These are phyloP conservation scores for Huso huso DNA, from an alignment of 2,797 vertebrate species.

Conservation along the genomic window DNA sequence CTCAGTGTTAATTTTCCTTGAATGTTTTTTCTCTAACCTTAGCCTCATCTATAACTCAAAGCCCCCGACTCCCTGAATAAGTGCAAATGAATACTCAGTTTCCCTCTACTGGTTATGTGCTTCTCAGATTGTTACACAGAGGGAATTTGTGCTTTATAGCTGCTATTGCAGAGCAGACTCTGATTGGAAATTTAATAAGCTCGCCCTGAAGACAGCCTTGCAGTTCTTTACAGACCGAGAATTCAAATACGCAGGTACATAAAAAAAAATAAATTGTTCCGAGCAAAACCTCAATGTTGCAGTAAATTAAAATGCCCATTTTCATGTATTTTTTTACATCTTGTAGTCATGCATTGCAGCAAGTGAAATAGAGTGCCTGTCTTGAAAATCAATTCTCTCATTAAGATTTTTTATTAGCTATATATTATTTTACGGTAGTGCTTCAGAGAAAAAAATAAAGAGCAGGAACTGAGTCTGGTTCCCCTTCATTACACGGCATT, in stretches of 20 bases:
- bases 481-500: slow-evolving; percentile 37
- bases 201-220: slow-evolving; percentile 32
- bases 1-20: slow-evolving; percentile 20
- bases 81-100: slow-evolving; percentile 50
- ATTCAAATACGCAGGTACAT: not conserved
- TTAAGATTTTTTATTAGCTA: slow-evolving; percentile 44
- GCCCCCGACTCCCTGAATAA: slow-evolving; percentile 47
- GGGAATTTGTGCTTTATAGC: slow-evolving; percentile 51
- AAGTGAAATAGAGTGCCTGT: slow-evolving; percentile 9
- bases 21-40: slow-evolving; percentile 33
- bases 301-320: slow-evolving; percentile 50
- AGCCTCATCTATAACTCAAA: slow-evolving; percentile 28
- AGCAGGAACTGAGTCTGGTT: slow-evolving; percentile 22
- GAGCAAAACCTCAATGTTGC: slow-evolving; percentile 31
- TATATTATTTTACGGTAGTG: slow-evolving; percentile 31
- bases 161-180: slow-evolving; percentile 43
- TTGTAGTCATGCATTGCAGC: slow-evolving; percentile 7
- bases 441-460: slow-evolving; percentile 36
- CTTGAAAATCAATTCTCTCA: slow-evolving; percentile 49
- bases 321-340: slow-evolving; percentile 26
- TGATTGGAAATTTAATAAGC: slow-evolving; percentile 64
- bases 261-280: slow-evolving; percentile 19
- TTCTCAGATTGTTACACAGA: slow-evolving; percentile 36
- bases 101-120: slow-evolving; percentile 44
- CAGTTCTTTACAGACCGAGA: not conserved